A percentile compares a stretch with the other conserved stretches of the same genome.
Evolutionary conservation across 64 coral and sea anemone species (phyloP).

Genomic region (Pachyseris speciosa): DNA sequence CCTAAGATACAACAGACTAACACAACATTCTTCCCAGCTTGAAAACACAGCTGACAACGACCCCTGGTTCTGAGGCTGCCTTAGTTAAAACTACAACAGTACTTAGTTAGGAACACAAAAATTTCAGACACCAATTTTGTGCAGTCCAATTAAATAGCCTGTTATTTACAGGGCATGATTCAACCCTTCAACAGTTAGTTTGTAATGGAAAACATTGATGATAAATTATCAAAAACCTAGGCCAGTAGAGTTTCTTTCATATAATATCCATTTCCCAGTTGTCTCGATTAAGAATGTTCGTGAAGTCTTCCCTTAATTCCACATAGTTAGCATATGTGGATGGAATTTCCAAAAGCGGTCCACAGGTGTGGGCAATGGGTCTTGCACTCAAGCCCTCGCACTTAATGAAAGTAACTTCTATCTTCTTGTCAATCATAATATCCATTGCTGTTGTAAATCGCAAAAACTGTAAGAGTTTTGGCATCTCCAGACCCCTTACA

Average conservation of each 20-base stretch:
- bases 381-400: conserved; percentile 47
- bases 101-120: too few species aligned
- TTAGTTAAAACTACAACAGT: too few species aligned
- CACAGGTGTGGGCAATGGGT: conserved; percentile 73
- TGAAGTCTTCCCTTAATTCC: conserved; percentile 78
- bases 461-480: conserved; percentile 43
- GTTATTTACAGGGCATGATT: too few species aligned
- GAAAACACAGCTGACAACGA: too few species aligned
- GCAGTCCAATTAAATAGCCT: too few species aligned
- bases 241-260: background rate
- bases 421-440: conserved; percentile 52
- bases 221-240: too few species aligned
- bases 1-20: too few species aligned
- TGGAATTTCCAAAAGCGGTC: conserved; percentile 63
- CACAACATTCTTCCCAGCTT: too few species aligned
- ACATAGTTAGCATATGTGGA: conserved; percentile 69
- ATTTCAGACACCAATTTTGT: too few species aligned
- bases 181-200: too few species aligned
- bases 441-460: conserved; percentile 67
- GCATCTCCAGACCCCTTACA: conserved; percentile 29
- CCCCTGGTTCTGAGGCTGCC: too few species aligned
- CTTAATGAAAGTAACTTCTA: conserved; percentile 58
- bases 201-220: too few species aligned
- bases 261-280: conserved; percentile 82
- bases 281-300: conserved; percentile 60